Percentiles rank a stretch among this genome's conserved stretches.
These are phyloP conservation scores for Callorhinus ursinus DNA, from an alignment of 2,113 vertebrate species.

Conservation along the genomic window DNA sequence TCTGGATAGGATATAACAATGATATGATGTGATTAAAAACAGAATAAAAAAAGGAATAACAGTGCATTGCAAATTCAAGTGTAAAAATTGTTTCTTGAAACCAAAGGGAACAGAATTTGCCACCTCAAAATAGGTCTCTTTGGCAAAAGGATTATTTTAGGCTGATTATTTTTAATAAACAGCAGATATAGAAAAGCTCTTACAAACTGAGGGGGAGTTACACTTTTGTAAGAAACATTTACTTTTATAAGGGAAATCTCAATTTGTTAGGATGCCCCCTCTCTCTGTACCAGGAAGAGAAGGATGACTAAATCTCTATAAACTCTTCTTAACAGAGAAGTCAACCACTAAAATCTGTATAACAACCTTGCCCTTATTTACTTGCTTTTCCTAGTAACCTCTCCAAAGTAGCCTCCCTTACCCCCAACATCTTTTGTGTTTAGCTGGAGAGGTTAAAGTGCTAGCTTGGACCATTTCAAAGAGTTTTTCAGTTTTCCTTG, in stretches of 20 bases:
- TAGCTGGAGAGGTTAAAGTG: neutral
- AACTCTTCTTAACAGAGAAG: neutral
- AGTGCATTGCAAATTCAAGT: neutral
- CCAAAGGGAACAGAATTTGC: neutral
- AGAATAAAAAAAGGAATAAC: neutral
- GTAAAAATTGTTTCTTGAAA: neutral
- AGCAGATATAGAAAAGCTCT: neutral
- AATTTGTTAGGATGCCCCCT: neutral
- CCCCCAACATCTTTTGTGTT: neutral
- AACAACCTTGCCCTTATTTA: neutral
- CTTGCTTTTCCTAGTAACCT: neutral
- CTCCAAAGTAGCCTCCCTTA: neutral
- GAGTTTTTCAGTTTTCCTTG: neutral
- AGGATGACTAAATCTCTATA: neutral
- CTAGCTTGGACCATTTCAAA: neutral
- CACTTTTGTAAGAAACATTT: neutral
- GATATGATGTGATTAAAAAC: neutral
- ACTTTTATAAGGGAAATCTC: neutral
- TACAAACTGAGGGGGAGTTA: neutral
- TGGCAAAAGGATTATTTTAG: neutral
- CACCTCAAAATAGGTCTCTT: neutral
- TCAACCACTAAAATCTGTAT: neutral
- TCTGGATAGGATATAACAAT: neutral
- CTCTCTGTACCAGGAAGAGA: neutral
- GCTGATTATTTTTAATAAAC: neutral